Evolutionary conservation across 2,797 vertebrate genomes (phyloP), one percentile per base, ranked within the genome.

Genomic region (Antrozous pallidus): DNA sequence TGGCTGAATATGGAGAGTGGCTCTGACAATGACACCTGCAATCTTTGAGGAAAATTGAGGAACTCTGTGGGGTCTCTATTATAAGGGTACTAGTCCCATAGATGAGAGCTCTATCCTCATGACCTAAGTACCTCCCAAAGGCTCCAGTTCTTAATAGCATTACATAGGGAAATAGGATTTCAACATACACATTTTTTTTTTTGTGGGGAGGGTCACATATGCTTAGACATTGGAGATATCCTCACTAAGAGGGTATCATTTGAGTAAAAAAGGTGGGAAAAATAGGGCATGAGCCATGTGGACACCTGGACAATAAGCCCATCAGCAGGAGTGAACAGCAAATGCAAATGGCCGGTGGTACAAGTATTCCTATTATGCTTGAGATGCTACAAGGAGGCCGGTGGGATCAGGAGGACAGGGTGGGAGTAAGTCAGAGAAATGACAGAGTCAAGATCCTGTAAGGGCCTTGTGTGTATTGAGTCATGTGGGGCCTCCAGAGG

Each of bases 401-500:
- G 40, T 4, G 17, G 20, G 36, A 33, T 14, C 24, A 69, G 47
- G 67, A 61, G 26, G 33, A 26, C 11, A 24, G 82, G 54, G 45
- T 47, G 51, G 22, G 73, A 54, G n/a, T 28, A 65, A 78, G 20
- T 33, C 14, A 54, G n/a, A 77, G 49, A 65, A 40, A 79, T 22
- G 70, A 45, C 36, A 47, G 42, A 65, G 33, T 8, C 4, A 33
- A 16, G 17, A 8, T 28, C 7, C 45, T 11, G 3, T 3, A 38
- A 31, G 16, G 42, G 56, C 22, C 69, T 74, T 38, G n/a, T 9
- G 20, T 10, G 1, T 67, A 2, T 9, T 81, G 31, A 28, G 13
- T 20, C 24, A 28, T 10, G 1, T 16, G 40, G 11, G 24, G 2
- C 9, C 6, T 7, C 13, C 1, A 9, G 40, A 54, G n/a, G 3